These are phyloP conservation scores for Macrotrachela quadricornifera DNA, from an alignment of 1,140 invertebrate species.

Conservation along the genomic window DNA sequence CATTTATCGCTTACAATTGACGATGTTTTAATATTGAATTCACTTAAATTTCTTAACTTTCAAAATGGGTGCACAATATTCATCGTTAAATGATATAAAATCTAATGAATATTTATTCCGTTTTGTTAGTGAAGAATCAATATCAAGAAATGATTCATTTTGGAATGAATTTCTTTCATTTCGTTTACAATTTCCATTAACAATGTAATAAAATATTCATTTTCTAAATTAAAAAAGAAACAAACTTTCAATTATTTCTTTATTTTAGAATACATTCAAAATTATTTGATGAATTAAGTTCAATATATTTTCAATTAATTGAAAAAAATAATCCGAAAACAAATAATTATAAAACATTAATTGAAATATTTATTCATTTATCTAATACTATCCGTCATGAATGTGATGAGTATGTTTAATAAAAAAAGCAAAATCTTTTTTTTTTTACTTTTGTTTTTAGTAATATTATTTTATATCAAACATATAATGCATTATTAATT, in stretches of 20 bases:
- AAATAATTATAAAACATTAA: slow-evolving; percentile 62
- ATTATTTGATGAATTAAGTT: slow-evolving; percentile 50
- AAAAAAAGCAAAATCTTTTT: not conserved
- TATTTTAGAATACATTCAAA: slow-evolving; percentile 45
- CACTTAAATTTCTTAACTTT: too few species aligned
- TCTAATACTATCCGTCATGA: slow-evolving; percentile 54
- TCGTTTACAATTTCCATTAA: slow-evolving; percentile 53
- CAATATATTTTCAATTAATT: slow-evolving; percentile 31
- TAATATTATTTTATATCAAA: slow-evolving; percentile 75
- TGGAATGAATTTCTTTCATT: slow-evolving; percentile 81
- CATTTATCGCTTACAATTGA: too few species aligned
- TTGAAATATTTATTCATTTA: slow-evolving; percentile 56
- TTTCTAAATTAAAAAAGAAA: too few species aligned
- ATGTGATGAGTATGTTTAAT: slow-evolving; percentile 55
- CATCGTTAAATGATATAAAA: slow-evolving; percentile 53
- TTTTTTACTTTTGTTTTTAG: slow-evolving; percentile 36
- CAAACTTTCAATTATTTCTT: too few species aligned
- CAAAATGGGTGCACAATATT: slow-evolving; percentile 60
- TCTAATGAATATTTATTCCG: slow-evolving; percentile 54
- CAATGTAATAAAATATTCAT: slow-evolving; percentile 12
- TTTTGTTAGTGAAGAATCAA: slow-evolving; percentile 52
- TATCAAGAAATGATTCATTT: slow-evolving; percentile 66
- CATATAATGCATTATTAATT: slow-evolving; percentile 74
- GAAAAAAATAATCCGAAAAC: slow-evolving; percentile 52
- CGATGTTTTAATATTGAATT: too few species aligned